Percentiles rank a stretch among this genome's conserved stretches.
phyloP scores from a whole-genome alignment of 2,888 invertebrate species.

The Sabellastarte sp. region DNA sequence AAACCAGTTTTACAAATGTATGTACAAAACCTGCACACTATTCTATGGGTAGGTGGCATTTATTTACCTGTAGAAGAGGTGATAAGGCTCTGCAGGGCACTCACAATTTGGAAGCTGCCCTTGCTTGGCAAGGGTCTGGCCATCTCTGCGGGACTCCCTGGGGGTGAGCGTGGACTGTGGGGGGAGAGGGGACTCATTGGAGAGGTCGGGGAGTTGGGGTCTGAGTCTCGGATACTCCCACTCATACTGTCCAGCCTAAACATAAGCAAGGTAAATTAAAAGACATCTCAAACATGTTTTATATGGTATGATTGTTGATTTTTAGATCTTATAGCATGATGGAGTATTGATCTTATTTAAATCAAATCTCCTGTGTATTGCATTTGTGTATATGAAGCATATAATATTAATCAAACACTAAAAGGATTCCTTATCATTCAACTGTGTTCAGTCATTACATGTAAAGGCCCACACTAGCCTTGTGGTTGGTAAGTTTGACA shows the following conservation, averaged over 20 bases:
- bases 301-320: not conserved
- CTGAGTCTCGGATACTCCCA: slow-evolving; percentile 87
- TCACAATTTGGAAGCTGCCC: slow-evolving; percentile 60
- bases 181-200: slow-evolving; percentile 59
- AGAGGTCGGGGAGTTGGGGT: slow-evolving; percentile 84
- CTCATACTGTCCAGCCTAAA: slow-evolving; percentile 76
- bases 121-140: slow-evolving; percentile 29
- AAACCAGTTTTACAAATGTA: too few relatives aligned
- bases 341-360: too few relatives aligned
- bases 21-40: too few relatives aligned
- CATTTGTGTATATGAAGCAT: too few relatives aligned
- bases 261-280: not conserved
- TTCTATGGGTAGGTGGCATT: too few relatives aligned
- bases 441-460: too few relatives aligned
- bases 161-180: slow-evolving; percentile 25
- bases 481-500: too few relatives aligned
- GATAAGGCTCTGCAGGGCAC: slow-evolving; percentile 61
- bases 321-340: too few relatives aligned
- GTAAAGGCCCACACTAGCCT: too few relatives aligned
- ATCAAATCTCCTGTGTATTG: too few relatives aligned
- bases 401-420: too few relatives aligned
- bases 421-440: too few relatives aligned
- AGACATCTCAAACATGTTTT: slow-evolving; percentile 60
- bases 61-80: slow-evolving; percentile 8
- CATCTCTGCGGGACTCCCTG: slow-evolving; percentile 9